These are phyloP conservation scores for Aptenodytes patagonicus DNA, from an alignment of 2,113 vertebrate species.

Conservation along the genomic window DNA sequence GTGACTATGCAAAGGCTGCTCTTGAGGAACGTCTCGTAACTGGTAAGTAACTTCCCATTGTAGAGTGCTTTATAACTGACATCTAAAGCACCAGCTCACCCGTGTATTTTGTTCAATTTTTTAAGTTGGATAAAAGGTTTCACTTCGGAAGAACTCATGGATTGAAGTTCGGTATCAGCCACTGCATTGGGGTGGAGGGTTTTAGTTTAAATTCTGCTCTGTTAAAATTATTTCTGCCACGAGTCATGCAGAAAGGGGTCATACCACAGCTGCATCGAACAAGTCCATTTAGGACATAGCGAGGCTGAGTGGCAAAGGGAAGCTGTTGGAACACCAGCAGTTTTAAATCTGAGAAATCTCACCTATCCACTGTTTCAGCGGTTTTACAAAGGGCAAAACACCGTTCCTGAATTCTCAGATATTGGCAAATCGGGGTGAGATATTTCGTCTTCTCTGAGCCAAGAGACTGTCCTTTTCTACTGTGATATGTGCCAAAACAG, in stretches of 20 bases:
- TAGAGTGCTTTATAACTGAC: not conserved
- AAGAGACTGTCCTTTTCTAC: not conserved
- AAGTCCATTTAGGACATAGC: accelerated
- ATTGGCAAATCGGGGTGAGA: not conserved
- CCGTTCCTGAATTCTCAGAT: not conserved
- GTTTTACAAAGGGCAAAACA: not conserved
- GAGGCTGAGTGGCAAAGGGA: not conserved
- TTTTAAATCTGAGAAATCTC: not conserved
- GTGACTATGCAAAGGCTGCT: not conserved
- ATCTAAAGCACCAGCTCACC: not conserved
- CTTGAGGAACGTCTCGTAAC: not conserved
- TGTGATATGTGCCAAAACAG: accelerated
- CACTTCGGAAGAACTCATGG: accelerated
- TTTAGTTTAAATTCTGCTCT: not conserved
- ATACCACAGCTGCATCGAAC: not conserved
- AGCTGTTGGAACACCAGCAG: not conserved
- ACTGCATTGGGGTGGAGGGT: not conserved
- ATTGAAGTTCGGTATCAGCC: accelerated
- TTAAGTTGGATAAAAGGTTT: not conserved
- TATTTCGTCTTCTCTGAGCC: not conserved
- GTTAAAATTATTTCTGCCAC: not conserved
- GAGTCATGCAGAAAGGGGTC: not conserved
- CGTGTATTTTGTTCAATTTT: accelerated
- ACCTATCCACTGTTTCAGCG: not conserved
- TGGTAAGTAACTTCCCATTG: constrained; percentile 51